Evolutionary conservation across 2,888 invertebrate species (phyloP), one percentile per base, ranked within the genome.

Genomic region (Laothoe populi): DNA sequence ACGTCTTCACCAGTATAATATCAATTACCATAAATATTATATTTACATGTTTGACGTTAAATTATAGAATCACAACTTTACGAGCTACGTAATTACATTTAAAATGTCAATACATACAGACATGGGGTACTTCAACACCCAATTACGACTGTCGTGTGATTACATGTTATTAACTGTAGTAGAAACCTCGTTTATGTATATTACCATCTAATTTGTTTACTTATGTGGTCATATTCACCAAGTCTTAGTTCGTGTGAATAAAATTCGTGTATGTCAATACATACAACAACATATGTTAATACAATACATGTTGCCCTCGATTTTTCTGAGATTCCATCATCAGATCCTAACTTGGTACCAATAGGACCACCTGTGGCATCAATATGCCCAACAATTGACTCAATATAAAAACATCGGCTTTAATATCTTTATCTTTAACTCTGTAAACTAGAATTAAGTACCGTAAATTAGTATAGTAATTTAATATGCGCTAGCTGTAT

Each of bases 141-240:
- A 53, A 53, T 53, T 53, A 53, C 35, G 11, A 31, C 13, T 48
- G 48, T 48, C 48, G 53, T 35, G 4, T 53, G 19, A 53, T 53
- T 53, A 35, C 4, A 53, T 53, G 53, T 19, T 53, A 53, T 53
- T 53, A 35, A 35, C 53, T 31, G 35, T 10, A 31, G 49, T 49
- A 31, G 35, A 53, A 53, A 44, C 19, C 44, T 53, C 35, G 35
- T 35, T 11, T 16, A 35, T 35, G 35, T 35, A 35, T 35, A 53
- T 35, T 53, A 53, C 31, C 16, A 24, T 46, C 10, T 53, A 53
- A 35, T 35, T 53, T 10, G 19, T 35, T 11, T 35, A 31, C 31
- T 35, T 53, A 48, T 3, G 16, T n/a, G 19, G 19, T 7, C 8
- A 16, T 44, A 19, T 7, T 16, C 8, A 26, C 31, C 5, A 1